Conservation (phyloP, 2,797 vertebrate genomes). For the Arnoldichthys spilopterus region DNA sequence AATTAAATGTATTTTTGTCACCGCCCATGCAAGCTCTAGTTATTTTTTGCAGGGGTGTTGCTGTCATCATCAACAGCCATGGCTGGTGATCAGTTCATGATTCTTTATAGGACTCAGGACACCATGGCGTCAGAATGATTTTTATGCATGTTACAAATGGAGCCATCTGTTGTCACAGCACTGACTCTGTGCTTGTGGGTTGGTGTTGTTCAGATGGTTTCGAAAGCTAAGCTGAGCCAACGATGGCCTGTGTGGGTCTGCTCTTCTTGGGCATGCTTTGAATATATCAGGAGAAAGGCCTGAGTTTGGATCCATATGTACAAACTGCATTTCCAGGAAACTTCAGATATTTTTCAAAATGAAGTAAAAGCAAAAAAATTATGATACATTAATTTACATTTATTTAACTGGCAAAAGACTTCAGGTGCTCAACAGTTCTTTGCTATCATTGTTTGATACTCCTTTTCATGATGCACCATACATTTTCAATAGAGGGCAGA, state of each 20-base stretch:
- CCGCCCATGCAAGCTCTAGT: constrained; percentile 36
- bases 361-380: too few relatives aligned
- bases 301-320: not conserved
- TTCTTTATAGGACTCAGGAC: constrained; percentile 37
- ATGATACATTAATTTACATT: too few relatives aligned
- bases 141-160: constrained; percentile 37
- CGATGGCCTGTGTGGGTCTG: constrained; percentile 19
- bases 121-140: constrained; percentile 46
- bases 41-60: constrained; percentile 53
- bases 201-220: constrained; percentile 46
- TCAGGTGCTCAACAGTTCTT: too few relatives aligned
- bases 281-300: constrained; percentile 4
- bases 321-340: too few relatives aligned
- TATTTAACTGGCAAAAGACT: too few relatives aligned
- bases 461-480: too few relatives aligned
- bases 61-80: constrained; percentile 53
- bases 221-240: constrained; percentile 34
- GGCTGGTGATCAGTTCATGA: constrained; percentile 50
- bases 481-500: too few relatives aligned
- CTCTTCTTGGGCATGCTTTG: not conserved
- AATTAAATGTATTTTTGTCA: constrained; percentile 48
- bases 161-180: constrained; percentile 56
- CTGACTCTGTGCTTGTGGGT: constrained; percentile 27
- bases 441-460: too few relatives aligned
- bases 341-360: too few relatives aligned